Evolutionary conservation across 2,888 invertebrate genomes (phyloP), one percentile per base, ranked within the genome.

Genomic region (Conomelus anceps): DNA sequence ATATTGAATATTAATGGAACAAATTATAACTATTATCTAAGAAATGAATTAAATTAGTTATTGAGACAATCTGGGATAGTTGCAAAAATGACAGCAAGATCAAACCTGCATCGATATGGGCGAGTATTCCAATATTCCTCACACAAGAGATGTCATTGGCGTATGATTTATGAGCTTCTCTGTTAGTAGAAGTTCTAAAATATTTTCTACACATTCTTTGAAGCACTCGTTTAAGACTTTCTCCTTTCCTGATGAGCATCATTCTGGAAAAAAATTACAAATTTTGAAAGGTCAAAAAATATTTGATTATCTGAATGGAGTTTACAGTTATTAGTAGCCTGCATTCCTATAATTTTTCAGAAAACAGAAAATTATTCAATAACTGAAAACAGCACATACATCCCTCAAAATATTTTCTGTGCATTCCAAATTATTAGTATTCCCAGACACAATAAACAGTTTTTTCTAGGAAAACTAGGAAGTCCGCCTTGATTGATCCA

Each of bases 31-130:
- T n/a, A n/a, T n/a, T n/a, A n/a, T n/a, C n/a, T n/a, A n/a, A n/a
- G n/a, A n/a, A n/a, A n/a, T n/a, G 7, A 4, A 88, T 63, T 20
- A 84, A 88, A 22, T 29, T 17, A 23, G 23, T 24, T 86, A 23
- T 34, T 63, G 22, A 63, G 29, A 86, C 22, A 22, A 26, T 1
- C 22, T n/a, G 7, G 3, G 20, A 41, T 22, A 90, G 85, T 20
- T 24, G 29, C 84, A 23, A 88, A 89, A 90, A 89, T 88, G 22
- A 89, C 88, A 89, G 90, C 93, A 84, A 1, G 20, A 23, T 91
- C 92, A 91, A 94, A 96, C 98, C 98, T 93, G 98, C 98, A 95
- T 98, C 98, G 91, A 98, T 98, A 92, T 99, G 98, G 20, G 98
- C 98, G 93, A 98, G 95, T 91, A 98, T 97, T 20, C 98, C 98